Conservation (phyloP, 2,113 vertebrate genomes). For the Semnornis frantzii region DNA sequence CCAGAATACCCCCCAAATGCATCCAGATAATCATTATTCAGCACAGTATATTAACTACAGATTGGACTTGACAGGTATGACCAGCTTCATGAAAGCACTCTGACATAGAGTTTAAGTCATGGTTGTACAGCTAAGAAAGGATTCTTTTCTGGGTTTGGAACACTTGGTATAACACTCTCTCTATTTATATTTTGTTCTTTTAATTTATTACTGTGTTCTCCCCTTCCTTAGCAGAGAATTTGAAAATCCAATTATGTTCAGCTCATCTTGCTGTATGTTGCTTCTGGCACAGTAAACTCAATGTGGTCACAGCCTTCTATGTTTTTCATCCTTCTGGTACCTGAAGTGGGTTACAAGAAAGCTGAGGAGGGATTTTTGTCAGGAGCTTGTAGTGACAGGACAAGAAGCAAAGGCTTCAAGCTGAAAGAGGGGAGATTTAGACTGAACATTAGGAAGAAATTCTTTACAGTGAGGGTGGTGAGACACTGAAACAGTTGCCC, state of each 20-base stretch:
- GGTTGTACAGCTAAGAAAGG: background rate
- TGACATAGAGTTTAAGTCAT: background rate
- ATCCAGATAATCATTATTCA: background rate
- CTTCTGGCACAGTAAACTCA: background rate
- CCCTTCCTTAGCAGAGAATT: background rate
- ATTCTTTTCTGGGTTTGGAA: background rate
- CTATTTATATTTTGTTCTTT: background rate
- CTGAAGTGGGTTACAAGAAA: too few relatives aligned
- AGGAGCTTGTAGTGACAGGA: too few relatives aligned
- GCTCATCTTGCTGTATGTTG: background rate
- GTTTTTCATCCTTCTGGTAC: background rate
- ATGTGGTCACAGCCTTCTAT: background rate
- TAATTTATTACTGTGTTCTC: background rate
- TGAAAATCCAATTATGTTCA: background rate
- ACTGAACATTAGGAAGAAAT: too few relatives aligned
- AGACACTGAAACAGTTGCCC: too few relatives aligned
- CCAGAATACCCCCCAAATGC: background rate
- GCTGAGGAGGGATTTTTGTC: too few relatives aligned
- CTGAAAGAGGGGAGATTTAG: too few relatives aligned
- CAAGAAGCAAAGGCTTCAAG: too few relatives aligned
- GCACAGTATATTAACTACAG: conserved; percentile 3
- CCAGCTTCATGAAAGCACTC: background rate
- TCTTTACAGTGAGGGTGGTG: too few relatives aligned
- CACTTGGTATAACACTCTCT: background rate
- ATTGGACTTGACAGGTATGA: background rate